Evolutionary conservation across 2,888 invertebrate species (phyloP).

Genomic region (Pimpla rufipes): DNA sequence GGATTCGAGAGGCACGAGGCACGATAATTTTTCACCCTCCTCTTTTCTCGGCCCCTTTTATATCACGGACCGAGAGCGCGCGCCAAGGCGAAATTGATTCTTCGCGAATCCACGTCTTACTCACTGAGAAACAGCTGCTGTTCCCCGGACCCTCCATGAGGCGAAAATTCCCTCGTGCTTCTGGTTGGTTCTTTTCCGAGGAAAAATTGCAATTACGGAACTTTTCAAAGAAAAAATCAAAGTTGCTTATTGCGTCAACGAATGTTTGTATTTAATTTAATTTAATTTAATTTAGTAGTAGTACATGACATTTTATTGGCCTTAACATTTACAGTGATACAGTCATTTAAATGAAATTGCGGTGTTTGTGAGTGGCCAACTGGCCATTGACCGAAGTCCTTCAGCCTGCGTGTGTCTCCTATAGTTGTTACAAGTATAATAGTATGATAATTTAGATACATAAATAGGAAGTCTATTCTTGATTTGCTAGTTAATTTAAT

Average conservation of each 20-base stretch:
- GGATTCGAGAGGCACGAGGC: conserved; percentile 40
- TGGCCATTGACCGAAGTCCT: too few species aligned
- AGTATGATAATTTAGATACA: too few species aligned
- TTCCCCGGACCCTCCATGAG: neutral
- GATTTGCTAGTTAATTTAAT: too few species aligned
- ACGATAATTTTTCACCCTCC: conserved; percentile 50
- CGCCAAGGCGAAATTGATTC: conserved; percentile 48
- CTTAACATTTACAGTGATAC: too few species aligned
- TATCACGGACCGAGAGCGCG: conserved; percentile 28
- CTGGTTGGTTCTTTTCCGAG: neutral
- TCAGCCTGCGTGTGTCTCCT: too few species aligned
- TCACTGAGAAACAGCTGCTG: conserved; percentile 42
- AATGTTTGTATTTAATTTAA: neutral
- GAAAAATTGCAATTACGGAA: neutral
- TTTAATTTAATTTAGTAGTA: too few species aligned
- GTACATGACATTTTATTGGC: too few species aligned
- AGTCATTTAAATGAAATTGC: too few species aligned
- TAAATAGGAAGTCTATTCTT: too few species aligned
- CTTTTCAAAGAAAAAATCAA: neutral
- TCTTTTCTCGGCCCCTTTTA: conserved; percentile 17
- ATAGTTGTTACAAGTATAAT: too few species aligned
- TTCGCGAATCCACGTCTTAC: conserved; percentile 45
- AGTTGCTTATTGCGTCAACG: neutral
- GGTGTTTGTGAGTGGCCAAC: too few species aligned
- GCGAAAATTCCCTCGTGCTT: neutral